A percentile compares a stretch with the other conserved stretches of the same genome.
These are phyloP conservation scores for Lampris incognitus DNA, from an alignment of 2,113 vertebrate species.

Conservation along the genomic window DNA sequence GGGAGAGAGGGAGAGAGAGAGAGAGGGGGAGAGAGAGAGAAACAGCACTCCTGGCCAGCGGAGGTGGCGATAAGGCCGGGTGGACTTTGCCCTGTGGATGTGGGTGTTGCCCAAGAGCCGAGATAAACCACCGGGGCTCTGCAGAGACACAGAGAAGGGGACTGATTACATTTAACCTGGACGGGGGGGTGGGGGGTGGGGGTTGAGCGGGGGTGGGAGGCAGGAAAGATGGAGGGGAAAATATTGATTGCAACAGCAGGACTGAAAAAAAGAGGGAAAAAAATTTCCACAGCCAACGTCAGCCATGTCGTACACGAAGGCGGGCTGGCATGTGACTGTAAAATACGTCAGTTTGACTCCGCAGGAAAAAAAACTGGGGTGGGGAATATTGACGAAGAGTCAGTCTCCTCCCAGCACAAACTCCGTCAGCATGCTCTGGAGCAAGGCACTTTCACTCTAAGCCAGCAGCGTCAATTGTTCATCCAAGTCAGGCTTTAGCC, in stretches of 20 bases:
- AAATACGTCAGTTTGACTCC: too few relatives aligned
- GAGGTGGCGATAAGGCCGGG: conserved; percentile 67
- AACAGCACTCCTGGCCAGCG: conserved; percentile 32
- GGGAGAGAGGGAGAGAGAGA: conserved; percentile 39
- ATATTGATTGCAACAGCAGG: conserved; percentile 51
- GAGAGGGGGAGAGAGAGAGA: conserved; percentile 36
- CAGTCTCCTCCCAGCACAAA: too few relatives aligned
- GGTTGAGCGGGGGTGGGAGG: conserved; percentile 8
- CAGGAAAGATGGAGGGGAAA: conserved; percentile 16
- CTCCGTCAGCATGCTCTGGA: too few relatives aligned
- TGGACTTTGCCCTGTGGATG: conserved; percentile 80
- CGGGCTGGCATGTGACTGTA: too few relatives aligned
- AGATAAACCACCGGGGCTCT: conserved; percentile 75
- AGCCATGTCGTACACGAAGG: too few relatives aligned
- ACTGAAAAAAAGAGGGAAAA: neutral
- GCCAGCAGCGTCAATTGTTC: too few relatives aligned
- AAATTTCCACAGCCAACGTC: neutral
- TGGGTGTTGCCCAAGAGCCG: conserved; percentile 77
- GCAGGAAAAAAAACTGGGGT: too few relatives aligned
- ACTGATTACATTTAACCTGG: conserved; percentile 77
- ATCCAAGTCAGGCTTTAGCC: too few relatives aligned
- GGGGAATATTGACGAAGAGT: too few relatives aligned
- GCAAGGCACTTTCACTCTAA: too few relatives aligned
- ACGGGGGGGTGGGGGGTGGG: conserved; percentile 5
- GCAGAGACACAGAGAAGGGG: conserved; percentile 62